Percentiles rank a stretch among this genome's conserved stretches.
Conservation (phyloP, 2,888 invertebrate genomes). For the Macropis europaea region DNA sequence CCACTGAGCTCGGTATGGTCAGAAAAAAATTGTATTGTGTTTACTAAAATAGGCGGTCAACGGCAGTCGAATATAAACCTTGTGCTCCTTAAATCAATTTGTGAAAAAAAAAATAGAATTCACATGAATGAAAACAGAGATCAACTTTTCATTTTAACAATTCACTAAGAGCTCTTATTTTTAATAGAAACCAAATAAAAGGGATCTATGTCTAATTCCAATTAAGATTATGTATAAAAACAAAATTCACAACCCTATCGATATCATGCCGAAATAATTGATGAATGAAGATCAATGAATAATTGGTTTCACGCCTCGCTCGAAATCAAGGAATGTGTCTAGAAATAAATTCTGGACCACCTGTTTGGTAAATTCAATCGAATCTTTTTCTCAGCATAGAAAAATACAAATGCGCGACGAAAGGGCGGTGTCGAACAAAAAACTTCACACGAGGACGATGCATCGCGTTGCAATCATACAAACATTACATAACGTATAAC, state of each 20-base stretch:
- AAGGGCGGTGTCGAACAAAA: conserved; percentile 15
- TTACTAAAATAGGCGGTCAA: conserved; percentile 22
- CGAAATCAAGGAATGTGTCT: background rate
- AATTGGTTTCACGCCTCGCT: background rate
- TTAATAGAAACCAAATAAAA: too few species aligned
- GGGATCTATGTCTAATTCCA: too few species aligned
- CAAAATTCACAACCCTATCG: too few species aligned
- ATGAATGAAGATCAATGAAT: background rate
- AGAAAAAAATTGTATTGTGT: conserved; percentile 1
- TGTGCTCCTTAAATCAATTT: background rate
- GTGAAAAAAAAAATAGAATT: background rate
- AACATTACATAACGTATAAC: conserved; percentile 60
- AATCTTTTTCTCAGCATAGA: background rate
- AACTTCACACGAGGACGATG: conserved; percentile 31
- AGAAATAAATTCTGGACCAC: conserved; percentile 10
- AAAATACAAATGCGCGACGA: background rate
- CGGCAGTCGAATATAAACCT: background rate
- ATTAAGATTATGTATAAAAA: too few species aligned
- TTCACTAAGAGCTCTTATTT: too few species aligned
- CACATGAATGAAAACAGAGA: too few species aligned
- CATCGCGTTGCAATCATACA: conserved; percentile 29
- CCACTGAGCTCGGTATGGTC: background rate
- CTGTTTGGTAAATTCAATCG: conserved; percentile 26
- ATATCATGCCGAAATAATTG: too few species aligned
- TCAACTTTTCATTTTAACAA: too few species aligned